Evolutionary conservation across 2,113 vertebrate genomes (phyloP).

Genomic region (Xiphias gladius): DNA sequence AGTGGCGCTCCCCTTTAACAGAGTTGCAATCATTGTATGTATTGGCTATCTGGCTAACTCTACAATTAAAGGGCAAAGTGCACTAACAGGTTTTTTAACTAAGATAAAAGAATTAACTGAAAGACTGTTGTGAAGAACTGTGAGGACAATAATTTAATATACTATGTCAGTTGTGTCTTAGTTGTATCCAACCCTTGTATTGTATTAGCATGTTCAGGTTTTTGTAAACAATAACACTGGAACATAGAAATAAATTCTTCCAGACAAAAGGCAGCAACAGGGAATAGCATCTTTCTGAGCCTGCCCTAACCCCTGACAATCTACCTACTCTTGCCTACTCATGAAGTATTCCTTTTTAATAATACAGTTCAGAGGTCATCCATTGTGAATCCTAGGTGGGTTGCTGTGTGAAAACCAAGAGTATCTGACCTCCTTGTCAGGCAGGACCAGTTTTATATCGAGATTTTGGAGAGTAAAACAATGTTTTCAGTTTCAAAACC

Average conservation of each 20-base stretch:
- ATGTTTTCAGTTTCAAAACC: constrained; percentile 25
- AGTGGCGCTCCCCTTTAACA: constrained; percentile 26
- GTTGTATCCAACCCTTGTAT: no score
- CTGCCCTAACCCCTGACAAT: constrained; percentile 13
- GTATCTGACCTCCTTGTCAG: constrained; percentile 1
- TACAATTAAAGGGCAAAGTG: constrained; percentile 17
- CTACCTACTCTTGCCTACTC: neutral
- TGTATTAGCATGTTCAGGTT: constrained; percentile 23
- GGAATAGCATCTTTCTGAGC: constrained; percentile 16
- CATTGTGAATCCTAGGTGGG: constrained; percentile 22
- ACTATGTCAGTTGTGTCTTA: neutral
- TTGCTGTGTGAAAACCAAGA: constrained; percentile 18
- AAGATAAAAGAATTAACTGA: constrained; percentile 13
- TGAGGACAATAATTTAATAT: constrained; percentile 21
- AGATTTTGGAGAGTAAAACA: constrained; percentile 22
- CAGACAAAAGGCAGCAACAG: constrained; percentile 22
- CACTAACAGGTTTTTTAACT: neutral
- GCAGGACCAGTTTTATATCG: neutral
- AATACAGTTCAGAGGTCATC: constrained; percentile 25
- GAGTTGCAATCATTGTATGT: constrained; percentile 12
- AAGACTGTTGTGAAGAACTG: neutral
- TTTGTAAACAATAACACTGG: constrained; percentile 29
- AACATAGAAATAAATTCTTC: constrained; percentile 31
- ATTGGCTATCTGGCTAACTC: constrained; percentile 11
- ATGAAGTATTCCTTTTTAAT: constrained; percentile 26